A percentile compares a stretch with the other conserved stretches of the same genome.
phyloP scores from a whole-genome alignment of 53 echinoderm and acorn worm genomes.

The Antedon mediterranea region DNA sequence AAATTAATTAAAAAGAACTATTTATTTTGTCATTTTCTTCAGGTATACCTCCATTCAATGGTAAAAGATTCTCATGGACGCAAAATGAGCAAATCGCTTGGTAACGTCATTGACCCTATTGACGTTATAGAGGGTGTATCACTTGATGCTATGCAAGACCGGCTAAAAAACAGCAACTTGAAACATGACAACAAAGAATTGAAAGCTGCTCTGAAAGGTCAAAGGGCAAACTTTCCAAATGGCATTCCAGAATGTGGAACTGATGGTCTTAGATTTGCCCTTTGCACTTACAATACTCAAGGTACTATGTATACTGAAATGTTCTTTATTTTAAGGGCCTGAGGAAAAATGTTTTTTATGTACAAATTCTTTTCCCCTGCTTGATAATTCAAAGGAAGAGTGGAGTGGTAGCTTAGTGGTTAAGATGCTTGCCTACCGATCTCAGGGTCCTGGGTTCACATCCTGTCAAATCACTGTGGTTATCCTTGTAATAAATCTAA shows the following conservation, averaged over 20 bases:
- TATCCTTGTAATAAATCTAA: too few species aligned
- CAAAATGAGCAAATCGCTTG: conserved; percentile 99
- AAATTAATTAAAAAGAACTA: too few species aligned
- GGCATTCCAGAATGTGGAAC: conserved; percentile 98
- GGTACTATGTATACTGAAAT: too few species aligned
- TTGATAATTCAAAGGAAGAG: too few species aligned
- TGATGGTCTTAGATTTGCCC: conserved; percentile 93
- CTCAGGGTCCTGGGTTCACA: too few species aligned
- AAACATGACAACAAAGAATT: background rate
- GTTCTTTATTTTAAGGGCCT: too few species aligned
- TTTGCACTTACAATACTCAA: conserved; percentile 93
- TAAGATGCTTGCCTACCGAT: too few species aligned
- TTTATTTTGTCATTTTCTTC: background rate
- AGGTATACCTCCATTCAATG: conserved; percentile 76
- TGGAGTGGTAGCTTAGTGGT: too few species aligned
- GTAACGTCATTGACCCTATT: conserved; percentile 91
- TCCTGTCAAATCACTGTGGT: too few species aligned
- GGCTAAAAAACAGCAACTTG: background rate
- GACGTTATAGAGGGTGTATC: conserved; percentile 81
- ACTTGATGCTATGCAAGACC: conserved; percentile 25
- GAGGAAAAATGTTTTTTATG: too few species aligned
- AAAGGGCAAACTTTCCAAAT: conserved; percentile 72
- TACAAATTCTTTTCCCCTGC: too few species aligned
- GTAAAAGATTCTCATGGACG: conserved; percentile 90
- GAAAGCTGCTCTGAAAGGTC: conserved; percentile 24